Conservation (phyloP, 2,888 invertebrate genomes). For the Melolontha melolontha region DNA sequence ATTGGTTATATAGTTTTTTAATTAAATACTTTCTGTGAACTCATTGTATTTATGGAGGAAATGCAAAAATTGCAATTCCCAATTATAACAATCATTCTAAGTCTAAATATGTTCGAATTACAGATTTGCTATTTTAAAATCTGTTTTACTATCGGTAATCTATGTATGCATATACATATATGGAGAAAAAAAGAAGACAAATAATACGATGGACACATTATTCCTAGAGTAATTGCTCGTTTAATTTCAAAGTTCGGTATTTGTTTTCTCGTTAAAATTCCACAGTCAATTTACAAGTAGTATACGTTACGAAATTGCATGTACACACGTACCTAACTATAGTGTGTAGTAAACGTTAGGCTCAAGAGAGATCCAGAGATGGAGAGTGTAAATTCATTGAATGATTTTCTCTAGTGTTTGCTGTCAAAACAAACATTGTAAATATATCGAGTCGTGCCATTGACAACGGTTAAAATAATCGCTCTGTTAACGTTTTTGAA, state of each 20-base stretch:
- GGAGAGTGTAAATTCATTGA: slow-evolving; percentile 26
- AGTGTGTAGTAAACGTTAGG: no score
- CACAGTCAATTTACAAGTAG: slow-evolving; percentile 28
- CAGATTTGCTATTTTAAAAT: no score
- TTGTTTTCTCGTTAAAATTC: slow-evolving; percentile 36
- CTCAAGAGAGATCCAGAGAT: not conserved
- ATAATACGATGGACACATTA: not conserved
- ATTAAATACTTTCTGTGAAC: no score
- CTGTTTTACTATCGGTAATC: no score
- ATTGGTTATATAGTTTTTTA: no score
- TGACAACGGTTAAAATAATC: slow-evolving; percentile 37
- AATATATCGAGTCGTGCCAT: slow-evolving; percentile 27
- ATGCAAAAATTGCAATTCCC: no score
- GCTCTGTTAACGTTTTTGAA: slow-evolving; percentile 14
- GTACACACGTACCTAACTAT: not conserved
- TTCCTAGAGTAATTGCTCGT: slow-evolving; percentile 15
- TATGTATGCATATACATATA: no score
- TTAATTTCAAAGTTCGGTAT: slow-evolving; percentile 30
- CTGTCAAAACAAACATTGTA: slow-evolving; percentile 33
- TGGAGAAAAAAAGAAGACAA: no score
- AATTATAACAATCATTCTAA: no score
- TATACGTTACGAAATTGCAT: slow-evolving; percentile 30
- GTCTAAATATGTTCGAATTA: no score
- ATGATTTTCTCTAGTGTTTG: slow-evolving; percentile 32
- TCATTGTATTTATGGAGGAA: no score